Conservation (phyloP, 2,113 vertebrate genomes). For the Sclerurus mexicanus region DNA sequence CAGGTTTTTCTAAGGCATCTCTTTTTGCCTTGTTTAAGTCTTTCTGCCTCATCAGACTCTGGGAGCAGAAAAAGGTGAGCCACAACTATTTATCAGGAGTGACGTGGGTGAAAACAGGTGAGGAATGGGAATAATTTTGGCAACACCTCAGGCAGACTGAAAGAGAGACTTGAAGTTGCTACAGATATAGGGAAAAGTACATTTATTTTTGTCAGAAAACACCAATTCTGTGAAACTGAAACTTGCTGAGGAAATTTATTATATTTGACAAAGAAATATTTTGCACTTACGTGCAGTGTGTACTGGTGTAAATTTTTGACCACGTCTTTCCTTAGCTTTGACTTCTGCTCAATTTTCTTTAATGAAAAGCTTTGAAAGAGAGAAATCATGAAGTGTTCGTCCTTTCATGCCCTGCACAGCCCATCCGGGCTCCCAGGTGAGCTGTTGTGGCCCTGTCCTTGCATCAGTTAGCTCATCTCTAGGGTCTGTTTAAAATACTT, state of each 20-base stretch:
- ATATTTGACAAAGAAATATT: neutral
- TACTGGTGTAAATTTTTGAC: neutral
- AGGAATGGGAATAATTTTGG: neutral
- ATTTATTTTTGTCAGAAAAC: neutral
- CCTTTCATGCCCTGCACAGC: neutral
- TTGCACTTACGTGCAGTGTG: neutral
- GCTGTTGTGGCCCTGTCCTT: neutral
- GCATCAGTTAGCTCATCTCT: neutral
- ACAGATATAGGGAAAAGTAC: neutral
- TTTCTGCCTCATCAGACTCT: neutral
- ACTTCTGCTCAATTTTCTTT: neutral
- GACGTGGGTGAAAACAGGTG: neutral
- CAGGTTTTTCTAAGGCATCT: neutral
- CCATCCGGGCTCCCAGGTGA: neutral
- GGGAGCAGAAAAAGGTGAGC: neutral
- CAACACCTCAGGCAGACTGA: neutral
- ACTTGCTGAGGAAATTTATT: neutral
- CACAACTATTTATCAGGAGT: neutral
- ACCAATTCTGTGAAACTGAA: neutral
- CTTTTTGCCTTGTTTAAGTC: neutral
- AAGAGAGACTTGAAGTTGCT: neutral
- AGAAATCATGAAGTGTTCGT: neutral
- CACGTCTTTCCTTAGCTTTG: neutral
- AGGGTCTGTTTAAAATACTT: neutral
- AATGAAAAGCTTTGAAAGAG: neutral